Evolutionary conservation across 2,888 invertebrate genomes (phyloP).

Genomic region (Hipparchia sbordonii): DNA sequence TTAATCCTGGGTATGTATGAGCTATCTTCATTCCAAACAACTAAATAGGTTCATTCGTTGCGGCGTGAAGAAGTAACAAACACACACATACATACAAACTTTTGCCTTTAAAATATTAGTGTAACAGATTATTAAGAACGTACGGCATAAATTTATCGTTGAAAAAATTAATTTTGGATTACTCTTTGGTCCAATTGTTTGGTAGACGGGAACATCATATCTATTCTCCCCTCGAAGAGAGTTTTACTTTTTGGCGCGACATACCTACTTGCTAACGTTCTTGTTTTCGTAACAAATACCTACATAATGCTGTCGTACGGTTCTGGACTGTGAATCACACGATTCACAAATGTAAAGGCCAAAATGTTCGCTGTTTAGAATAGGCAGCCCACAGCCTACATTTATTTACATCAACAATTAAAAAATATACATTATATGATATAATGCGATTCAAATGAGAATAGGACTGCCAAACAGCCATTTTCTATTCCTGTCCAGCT

Average conservation of each 20-base stretch:
- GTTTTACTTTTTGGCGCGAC: background rate
- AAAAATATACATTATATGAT: background rate
- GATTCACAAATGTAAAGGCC: background rate
- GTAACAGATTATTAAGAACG: background rate
- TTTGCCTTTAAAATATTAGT: no score
- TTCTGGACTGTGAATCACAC: slow-evolving; percentile 8
- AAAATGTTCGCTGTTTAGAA: background rate
- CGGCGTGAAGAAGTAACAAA: no score
- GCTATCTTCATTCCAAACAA: no score
- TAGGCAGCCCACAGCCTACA: background rate
- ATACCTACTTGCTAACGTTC: background rate
- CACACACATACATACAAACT: no score
- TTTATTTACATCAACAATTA: background rate
- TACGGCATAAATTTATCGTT: no score
- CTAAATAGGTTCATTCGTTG: no score
- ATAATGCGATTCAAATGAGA: no score
- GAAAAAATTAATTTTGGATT: no score
- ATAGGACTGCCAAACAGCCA: no score
- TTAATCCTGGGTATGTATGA: no score
- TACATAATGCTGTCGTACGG: background rate
- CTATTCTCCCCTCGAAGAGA: background rate
- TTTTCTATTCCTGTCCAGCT: no score
- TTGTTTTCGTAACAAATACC: slow-evolving; percentile 11
- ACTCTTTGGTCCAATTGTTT: background rate
- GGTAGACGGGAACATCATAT: background rate